A percentile compares a stretch with the other conserved stretches of the same genome.
These are phyloP conservation scores for Fissipunctia ypsillon DNA, from an alignment of 2,888 invertebrate species.

Conservation along the genomic window DNA sequence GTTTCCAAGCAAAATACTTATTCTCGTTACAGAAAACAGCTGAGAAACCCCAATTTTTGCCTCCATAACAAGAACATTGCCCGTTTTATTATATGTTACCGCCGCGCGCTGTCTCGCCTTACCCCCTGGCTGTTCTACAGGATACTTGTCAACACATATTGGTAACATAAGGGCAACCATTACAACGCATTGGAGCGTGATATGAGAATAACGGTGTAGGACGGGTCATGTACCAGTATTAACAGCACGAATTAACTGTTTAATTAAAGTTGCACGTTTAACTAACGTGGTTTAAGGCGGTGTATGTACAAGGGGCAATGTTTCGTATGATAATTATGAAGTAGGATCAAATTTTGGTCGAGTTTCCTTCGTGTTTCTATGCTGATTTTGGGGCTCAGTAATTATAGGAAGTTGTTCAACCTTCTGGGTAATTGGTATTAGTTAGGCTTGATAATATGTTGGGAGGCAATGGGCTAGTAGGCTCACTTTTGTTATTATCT, in stretches of 20 bases:
- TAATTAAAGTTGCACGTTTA: conserved; percentile 74
- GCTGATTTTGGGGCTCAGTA: conserved; percentile 42
- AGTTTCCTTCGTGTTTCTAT: conserved; percentile 39
- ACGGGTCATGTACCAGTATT: conserved; percentile 61
- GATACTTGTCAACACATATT: conserved; percentile 60
- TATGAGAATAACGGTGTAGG: conserved; percentile 57
- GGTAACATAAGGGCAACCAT: conserved; percentile 51
- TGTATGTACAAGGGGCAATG: conserved; percentile 43
- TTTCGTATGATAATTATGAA: conserved; percentile 56
- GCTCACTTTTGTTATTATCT: neutral
- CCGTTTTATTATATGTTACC: conserved; percentile 29
- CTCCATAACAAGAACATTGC: conserved; percentile 17
- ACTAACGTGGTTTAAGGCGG: conserved; percentile 52
- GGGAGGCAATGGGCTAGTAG: neutral
- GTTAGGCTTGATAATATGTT: conserved; percentile 28
- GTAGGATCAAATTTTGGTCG: conserved; percentile 57
- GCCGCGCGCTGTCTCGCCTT: conserved; percentile 28
- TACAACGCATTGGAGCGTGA: conserved; percentile 50
- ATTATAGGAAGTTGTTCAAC: conserved; percentile 48
- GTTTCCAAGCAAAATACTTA: neutral
- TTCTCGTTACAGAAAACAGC: conserved; percentile 7
- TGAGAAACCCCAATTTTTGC: conserved; percentile 14
- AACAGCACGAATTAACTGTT: conserved; percentile 72
- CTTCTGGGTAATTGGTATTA: conserved; percentile 40
- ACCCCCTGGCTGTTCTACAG: conserved; percentile 49